Conservation (phyloP, 2,888 invertebrate species). For the Amiota communis region DNA sequence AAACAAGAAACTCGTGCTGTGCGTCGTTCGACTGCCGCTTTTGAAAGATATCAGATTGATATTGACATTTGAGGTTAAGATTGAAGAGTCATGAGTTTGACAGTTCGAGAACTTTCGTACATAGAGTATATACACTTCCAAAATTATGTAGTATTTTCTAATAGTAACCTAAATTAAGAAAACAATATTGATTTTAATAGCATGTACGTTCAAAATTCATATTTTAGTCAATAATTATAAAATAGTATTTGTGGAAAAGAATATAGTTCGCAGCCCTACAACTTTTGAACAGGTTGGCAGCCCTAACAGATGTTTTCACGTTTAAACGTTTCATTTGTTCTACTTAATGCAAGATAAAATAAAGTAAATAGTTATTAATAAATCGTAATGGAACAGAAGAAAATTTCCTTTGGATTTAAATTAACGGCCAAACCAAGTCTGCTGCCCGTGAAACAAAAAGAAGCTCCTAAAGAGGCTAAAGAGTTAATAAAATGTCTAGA, state of each 20-base stretch:
- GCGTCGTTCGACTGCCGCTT: conserved; percentile 53
- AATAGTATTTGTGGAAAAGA: too few species aligned
- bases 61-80: conserved; percentile 61
- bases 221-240: too few species aligned
- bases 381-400: conserved; percentile 78
- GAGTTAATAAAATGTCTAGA: conserved; percentile 86
- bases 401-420: conserved; percentile 89
- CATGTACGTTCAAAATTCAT: too few species aligned
- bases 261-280: too few species aligned
- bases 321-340: conserved; percentile 51
- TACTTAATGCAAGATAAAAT: conserved; percentile 24
- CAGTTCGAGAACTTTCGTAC: conserved; percentile 61
- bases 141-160: conserved; percentile 6
- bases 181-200: too few species aligned
- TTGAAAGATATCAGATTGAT: conserved; percentile 56
- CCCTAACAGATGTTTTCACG: conserved; percentile 47
- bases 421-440: conserved; percentile 76
- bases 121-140: conserved; percentile 2
- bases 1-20: conserved; percentile 66
- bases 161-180: too few species aligned
- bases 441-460: conserved; percentile 64
- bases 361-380: not conserved
- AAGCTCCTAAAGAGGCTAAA: conserved; percentile 74
- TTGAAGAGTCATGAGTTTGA: conserved; percentile 48
- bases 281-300: conserved; percentile 2